Base-by-base conservation (phyloP, 2,888 invertebrate species). In the Lordiphosa andalusiaca region DNA sequence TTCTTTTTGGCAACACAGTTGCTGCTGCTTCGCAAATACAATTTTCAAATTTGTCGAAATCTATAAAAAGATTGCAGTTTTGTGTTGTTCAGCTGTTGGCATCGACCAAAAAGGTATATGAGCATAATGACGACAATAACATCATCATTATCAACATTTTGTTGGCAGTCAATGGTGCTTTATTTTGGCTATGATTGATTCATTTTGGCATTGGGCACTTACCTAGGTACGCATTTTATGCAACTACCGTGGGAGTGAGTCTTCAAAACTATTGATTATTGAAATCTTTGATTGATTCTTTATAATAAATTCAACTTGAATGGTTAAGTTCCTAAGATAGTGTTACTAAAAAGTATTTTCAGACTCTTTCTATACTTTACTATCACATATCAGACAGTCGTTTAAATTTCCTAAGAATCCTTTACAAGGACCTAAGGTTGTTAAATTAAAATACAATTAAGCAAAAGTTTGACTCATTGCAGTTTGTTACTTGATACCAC, bases 51-150 rank as follows among this genome's bases (percentile, higher is more conserved):
- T 80, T 81, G 83, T 73, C 68, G 85, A 84, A 83, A 82, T 83
- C 85, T 84, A 84, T 73, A 84, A 84, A 84, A 85, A 85, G 84
- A 85, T 84, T 82, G 68, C 70, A 82, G 67, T 80, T 80, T 62
- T 56, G 40, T 70, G 66, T 70, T 61, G 62, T 82, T 75, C 75
- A 78, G 77, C 77, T 81, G 78, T 77, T 76, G 71, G 62, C 63
- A 55, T 63, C 63, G 69, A 55, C 42, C 60, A 47, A 73, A 73
- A 73, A 73, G 77, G 72, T 81, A 77, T 64, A 63, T 55, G 49
- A 69, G 63, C 78, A 77, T 77, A 69, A 77, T 78, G 77, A 81
- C 74, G 81, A 72, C 68, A 77, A 69, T 66, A 55, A 19, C 30
- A 62, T 36, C 37, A 53, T 37, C 19, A 50, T 53, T 41, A 53